Conservation (phyloP, 2,797 vertebrate species). For the Tolypeutes matacus region DNA sequence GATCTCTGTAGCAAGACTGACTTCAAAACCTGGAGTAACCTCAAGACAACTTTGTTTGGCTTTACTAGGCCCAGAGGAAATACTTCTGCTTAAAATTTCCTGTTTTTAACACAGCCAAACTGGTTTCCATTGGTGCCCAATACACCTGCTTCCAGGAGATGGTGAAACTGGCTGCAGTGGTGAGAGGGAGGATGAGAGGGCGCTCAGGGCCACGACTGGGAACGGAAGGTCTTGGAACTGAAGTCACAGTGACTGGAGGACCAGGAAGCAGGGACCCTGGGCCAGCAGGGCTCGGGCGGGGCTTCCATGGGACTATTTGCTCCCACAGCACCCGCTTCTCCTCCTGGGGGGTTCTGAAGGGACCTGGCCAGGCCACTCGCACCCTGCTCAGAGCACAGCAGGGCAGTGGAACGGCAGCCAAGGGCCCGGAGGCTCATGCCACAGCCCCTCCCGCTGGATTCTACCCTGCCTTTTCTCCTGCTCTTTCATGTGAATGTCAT, state of each 20-base stretch:
- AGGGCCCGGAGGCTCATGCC: background rate
- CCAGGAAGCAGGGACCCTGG: constrained; percentile 49
- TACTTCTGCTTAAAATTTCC: constrained; percentile 79
- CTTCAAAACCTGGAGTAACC: constrained; percentile 79
- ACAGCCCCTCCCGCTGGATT: background rate
- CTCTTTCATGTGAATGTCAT: background rate
- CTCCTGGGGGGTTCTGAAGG: constrained; percentile 14
- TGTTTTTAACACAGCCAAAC: constrained; percentile 74
- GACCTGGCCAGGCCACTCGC: background rate
- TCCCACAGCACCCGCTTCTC: background rate
- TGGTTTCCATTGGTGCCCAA: constrained; percentile 52
- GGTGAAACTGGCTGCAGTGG: constrained; percentile 26
- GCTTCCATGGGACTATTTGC: constrained; percentile 33
- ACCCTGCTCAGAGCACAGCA: background rate
- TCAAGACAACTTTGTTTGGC: constrained; percentile 82
- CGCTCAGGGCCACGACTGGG: background rate
- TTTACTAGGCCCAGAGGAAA: constrained; percentile 79
- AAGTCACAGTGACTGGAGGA: constrained; percentile 54
- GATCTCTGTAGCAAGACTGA: constrained; percentile 77
- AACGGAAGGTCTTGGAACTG: constrained; percentile 47
- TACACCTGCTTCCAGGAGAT: constrained; percentile 68
- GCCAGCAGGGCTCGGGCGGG: background rate
- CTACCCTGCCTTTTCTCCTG: background rate
- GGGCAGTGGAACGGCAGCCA: background rate
- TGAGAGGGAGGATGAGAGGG: background rate